Evolutionary conservation across 2,888 invertebrate species (phyloP).

Genomic region (Cheilosia impressa): DNA sequence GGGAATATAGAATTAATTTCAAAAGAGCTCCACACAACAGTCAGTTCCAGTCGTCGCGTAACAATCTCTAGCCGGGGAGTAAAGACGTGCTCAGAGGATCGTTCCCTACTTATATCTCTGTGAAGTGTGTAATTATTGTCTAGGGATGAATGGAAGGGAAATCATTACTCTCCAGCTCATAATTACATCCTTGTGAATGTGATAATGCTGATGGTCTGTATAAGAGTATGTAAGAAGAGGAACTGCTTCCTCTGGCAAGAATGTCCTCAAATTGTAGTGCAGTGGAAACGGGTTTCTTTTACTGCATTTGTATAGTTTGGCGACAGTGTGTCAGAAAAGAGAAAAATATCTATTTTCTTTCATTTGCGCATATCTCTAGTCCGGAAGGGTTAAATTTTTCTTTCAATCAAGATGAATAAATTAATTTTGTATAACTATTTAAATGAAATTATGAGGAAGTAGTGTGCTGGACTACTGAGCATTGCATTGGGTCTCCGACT

Average conservation of each 20-base stretch:
- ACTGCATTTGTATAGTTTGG: background rate
- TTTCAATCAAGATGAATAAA: too few relatives aligned
- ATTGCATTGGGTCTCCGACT: too few relatives aligned
- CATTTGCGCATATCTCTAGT: background rate
- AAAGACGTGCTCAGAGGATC: background rate
- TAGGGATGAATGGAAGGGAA: slow-evolving; percentile 70
- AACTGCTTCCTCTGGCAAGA: slow-evolving; percentile 38
- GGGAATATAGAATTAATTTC: slow-evolving; percentile 67
- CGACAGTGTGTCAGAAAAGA: slow-evolving; percentile 30
- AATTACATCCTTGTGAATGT: slow-evolving; percentile 70
- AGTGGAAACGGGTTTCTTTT: slow-evolving; percentile 33
- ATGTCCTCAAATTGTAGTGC: slow-evolving; percentile 36
- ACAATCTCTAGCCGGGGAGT: slow-evolving; percentile 24
- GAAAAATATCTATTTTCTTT: slow-evolving; percentile 10
- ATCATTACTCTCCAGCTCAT: slow-evolving; percentile 73
- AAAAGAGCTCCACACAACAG: slow-evolving; percentile 56
- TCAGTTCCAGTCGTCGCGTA: slow-evolving; percentile 20
- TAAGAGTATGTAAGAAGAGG: slow-evolving; percentile 24
- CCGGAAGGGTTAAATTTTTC: background rate
- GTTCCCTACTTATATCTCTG: slow-evolving; percentile 14
- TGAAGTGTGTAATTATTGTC: slow-evolving; percentile 71
- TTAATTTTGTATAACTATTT: too few relatives aligned
- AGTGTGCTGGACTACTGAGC: too few relatives aligned
- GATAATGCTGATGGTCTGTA: slow-evolving; percentile 38
- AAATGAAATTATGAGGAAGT: too few relatives aligned